Conservation (phyloP, 1,140 invertebrate genomes). For the Teleogryllus occipitalis region DNA sequence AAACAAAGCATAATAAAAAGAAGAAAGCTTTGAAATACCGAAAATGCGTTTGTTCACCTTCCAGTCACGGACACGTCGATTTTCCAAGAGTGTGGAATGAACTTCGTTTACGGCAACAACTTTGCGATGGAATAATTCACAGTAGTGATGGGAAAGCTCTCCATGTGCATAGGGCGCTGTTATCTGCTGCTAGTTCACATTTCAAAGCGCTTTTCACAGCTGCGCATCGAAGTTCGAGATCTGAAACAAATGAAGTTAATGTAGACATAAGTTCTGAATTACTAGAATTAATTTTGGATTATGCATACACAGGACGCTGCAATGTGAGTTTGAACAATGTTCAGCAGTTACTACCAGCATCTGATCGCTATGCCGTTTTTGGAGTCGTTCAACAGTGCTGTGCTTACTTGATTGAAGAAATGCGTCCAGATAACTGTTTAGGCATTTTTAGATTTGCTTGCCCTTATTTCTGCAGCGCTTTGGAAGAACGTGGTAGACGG, state of each 20-base stretch:
- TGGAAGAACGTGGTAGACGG: slow-evolving; percentile 42
- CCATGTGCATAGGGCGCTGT: slow-evolving; percentile 52
- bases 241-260: slow-evolving; percentile 7
- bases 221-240: slow-evolving; percentile 6
- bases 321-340: slow-evolving; percentile 49
- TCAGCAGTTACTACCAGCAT: slow-evolving; percentile 47
- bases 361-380: slow-evolving; percentile 54
- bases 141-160: slow-evolving; percentile 52
- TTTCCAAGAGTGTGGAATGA: slow-evolving; percentile 56
- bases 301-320: slow-evolving; percentile 55
- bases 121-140: slow-evolving; percentile 49
- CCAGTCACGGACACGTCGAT: slow-evolving; percentile 37
- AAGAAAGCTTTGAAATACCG: slow-evolving; percentile 18
- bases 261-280: slow-evolving; percentile 27
- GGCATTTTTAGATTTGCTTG: slow-evolving; percentile 63
- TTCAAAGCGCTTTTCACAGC: slow-evolving; percentile 14
- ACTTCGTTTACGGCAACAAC: slow-evolving; percentile 46
- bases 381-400: slow-evolving; percentile 56
- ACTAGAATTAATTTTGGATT: slow-evolving; percentile 50
- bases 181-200: slow-evolving; percentile 57
- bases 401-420: slow-evolving; percentile 41
- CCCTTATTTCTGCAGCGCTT: slow-evolving; percentile 53
- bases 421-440: slow-evolving; percentile 52
- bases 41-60: slow-evolving; percentile 34
- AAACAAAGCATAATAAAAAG: background rate